Conservation (phyloP, 2,888 invertebrate species). For the Philereme transversata region DNA sequence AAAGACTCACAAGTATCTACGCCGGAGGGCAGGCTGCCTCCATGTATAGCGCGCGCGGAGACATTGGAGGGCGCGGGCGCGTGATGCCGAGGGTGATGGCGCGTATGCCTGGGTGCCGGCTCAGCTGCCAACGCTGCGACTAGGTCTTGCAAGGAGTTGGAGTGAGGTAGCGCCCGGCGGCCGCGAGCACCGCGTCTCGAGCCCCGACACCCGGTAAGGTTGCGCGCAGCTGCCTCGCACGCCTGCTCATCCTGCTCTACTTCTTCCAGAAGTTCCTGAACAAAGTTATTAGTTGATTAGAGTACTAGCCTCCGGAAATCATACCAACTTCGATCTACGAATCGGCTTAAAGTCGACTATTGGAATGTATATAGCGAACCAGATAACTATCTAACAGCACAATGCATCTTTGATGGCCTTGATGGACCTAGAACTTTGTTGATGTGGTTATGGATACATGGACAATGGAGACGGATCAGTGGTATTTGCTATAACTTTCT, state of each 20-base stretch:
- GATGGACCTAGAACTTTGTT: too few species aligned
- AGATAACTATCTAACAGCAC: too few species aligned
- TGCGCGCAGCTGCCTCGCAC: slow-evolving; percentile 79
- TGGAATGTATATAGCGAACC: too few species aligned
- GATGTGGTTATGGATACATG: too few species aligned
- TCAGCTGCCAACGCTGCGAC: slow-evolving; percentile 79
- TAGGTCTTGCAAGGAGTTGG: slow-evolving; percentile 85
- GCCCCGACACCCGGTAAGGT: slow-evolving; percentile 64
- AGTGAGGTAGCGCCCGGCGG: slow-evolving; percentile 77
- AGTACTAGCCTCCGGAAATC: not conserved
- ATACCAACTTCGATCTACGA: not conserved
- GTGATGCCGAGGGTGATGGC: slow-evolving; percentile 52
- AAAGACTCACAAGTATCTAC: slow-evolving; percentile 70
- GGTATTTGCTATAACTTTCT: too few species aligned
- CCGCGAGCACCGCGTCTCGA: slow-evolving; percentile 66
- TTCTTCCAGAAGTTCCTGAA: slow-evolving; percentile 89
- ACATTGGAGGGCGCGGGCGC: slow-evolving; percentile 60
- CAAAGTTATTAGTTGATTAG: slow-evolving; percentile 6
- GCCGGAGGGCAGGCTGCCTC: slow-evolving; percentile 78
- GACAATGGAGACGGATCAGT: too few species aligned
- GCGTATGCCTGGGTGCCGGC: slow-evolving; percentile 55
- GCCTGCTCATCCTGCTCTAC: slow-evolving; percentile 90
- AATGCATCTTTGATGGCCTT: too few species aligned
- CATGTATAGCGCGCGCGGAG: slow-evolving; percentile 73
- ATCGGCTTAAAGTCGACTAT: not conserved